These are phyloP conservation scores for Neelides sp. DNA, from an alignment of 1,140 invertebrate species.

Conservation along the genomic window DNA sequence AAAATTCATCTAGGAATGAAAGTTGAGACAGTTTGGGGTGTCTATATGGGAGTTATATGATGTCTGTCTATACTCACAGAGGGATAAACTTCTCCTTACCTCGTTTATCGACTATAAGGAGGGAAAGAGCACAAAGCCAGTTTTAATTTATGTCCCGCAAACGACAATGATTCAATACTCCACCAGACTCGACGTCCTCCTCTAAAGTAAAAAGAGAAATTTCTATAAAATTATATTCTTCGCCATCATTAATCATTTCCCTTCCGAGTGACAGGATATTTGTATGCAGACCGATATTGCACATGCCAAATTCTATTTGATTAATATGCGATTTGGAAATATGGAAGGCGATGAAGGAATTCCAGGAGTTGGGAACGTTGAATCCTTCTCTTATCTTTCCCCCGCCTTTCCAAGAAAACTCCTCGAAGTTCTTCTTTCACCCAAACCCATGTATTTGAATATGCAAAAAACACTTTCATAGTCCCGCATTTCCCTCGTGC, in stretches of 20 bases:
- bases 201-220: constrained; percentile 27
- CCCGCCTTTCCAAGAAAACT: constrained; percentile 6
- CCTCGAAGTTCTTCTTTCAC: background rate
- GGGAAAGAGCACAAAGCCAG: constrained; percentile 31
- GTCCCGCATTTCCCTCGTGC: background rate
- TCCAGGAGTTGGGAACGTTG: no score
- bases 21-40: no score
- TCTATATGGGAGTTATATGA: no score
- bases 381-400: constrained; percentile 5
- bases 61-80: no score
- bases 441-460: constrained; percentile 1
- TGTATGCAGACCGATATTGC: constrained; percentile 33
- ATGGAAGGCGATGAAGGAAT: no score
- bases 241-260: constrained; percentile 33
- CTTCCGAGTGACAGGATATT: constrained; percentile 33
- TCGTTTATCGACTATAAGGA: constrained; percentile 28
- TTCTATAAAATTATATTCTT: constrained; percentile 32
- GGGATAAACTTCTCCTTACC: no score
- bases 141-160: constrained; percentile 33
- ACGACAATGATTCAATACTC: constrained; percentile 33
- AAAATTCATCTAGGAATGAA: no score
- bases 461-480: constrained; percentile 3
- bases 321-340: constrained; percentile 33
- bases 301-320: constrained; percentile 34
- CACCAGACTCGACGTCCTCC: no score